These are phyloP conservation scores for Apamea anceps DNA, from an alignment of 2,888 invertebrate species.

Conservation along the genomic window DNA sequence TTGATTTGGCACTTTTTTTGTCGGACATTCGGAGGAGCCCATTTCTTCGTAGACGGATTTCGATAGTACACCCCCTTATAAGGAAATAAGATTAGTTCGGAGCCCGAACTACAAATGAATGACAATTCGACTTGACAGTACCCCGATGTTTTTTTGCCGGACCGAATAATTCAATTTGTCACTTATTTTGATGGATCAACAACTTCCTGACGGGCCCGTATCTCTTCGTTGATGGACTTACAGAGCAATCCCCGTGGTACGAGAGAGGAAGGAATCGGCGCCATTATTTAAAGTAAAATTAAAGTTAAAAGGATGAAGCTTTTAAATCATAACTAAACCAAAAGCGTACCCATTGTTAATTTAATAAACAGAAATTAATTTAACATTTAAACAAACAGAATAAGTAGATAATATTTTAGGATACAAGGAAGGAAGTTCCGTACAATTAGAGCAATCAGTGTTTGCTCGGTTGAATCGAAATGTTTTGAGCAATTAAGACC, in stretches of 20 bases:
- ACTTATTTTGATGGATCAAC: background rate
- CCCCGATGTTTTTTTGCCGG: background rate
- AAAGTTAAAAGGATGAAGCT: background rate
- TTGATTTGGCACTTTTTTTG: too few relatives aligned
- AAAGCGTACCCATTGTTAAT: background rate
- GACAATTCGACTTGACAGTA: background rate
- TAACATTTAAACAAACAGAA: background rate
- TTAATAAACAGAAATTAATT: too few relatives aligned
- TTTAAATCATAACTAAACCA: too few relatives aligned
- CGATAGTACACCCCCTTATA: background rate
- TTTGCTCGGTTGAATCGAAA: constrained; percentile 52
- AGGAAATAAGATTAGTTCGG: background rate
- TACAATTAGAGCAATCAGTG: constrained; percentile 62
- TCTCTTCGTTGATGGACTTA: background rate
- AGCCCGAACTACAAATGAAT: background rate
- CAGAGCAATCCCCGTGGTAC: background rate
- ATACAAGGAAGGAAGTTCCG: constrained; percentile 53
- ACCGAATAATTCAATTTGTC: background rate
- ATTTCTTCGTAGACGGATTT: too few relatives aligned
- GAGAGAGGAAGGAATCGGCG: too few relatives aligned
- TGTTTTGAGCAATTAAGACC: constrained; percentile 62
- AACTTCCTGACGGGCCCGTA: background rate
- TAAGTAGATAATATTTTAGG: constrained; percentile 13
- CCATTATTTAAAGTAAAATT: too few relatives aligned
- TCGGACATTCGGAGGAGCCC: too few relatives aligned